These are phyloP conservation scores for Mormyrus proboscirostris DNA, from an alignment of 2,797 vertebrate species.

Conservation along the genomic window DNA sequence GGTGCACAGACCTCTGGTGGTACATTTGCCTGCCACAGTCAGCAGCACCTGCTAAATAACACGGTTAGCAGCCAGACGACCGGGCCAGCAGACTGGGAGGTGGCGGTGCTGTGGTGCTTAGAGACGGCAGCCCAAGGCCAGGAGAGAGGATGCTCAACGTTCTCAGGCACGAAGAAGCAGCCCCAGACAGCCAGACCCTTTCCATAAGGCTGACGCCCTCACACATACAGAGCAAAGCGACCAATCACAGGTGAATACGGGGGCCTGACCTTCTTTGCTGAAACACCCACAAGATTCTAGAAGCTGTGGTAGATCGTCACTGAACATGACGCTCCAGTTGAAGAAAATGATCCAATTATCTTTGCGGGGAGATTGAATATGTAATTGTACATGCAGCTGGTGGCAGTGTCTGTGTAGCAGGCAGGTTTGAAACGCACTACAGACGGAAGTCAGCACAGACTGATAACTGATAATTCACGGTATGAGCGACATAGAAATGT, in stretches of 20 bases:
- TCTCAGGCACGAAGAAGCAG: neutral
- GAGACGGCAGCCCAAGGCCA: neutral
- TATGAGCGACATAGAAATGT: neutral
- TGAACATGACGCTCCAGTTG: neutral
- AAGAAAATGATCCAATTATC: neutral
- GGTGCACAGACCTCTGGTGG: neutral
- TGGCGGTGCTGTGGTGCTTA: neutral
- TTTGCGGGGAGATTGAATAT: neutral
- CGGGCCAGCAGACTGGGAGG: neutral
- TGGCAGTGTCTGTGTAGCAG: neutral
- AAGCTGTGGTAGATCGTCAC: neutral
- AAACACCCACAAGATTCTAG: neutral
- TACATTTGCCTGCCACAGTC: neutral
- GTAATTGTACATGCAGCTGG: neutral
- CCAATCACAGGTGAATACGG: neutral
- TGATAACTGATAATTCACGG: neutral
- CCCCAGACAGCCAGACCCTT: neutral
- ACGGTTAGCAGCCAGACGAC: neutral
- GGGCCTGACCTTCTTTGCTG: neutral
- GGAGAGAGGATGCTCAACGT: neutral
- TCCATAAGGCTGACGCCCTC: neutral
- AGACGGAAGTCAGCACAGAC: neutral
- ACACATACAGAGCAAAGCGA: neutral
- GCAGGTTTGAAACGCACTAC: neutral
- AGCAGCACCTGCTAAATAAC: neutral